Evolutionary conservation across 2,888 invertebrate species (phyloP), one percentile per base, ranked within the genome.

Genomic region (Chironomus riparius): DNA sequence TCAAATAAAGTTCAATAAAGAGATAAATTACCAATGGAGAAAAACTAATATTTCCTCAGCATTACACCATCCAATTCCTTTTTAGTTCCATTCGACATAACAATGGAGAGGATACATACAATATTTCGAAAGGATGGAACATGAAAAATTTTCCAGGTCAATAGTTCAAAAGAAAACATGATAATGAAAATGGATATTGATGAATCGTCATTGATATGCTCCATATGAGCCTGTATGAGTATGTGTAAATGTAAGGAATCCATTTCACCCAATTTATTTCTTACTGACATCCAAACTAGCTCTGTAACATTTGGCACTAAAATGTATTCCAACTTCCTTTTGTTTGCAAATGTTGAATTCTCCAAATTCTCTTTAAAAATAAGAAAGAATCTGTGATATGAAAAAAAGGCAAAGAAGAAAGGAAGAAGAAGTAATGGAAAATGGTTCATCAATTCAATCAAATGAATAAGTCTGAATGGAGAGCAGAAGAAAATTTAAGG

Each of bases 201-300:
- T 18, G 18, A 56, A 56, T 56, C 56, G 10, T n/a, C 38, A 56
- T 56, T 56, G 56, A 56, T 18, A 56, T 56, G 56, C 7, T 56
- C 10, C 56, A 56, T 56, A 38, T 38, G 38, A 38, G 38, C 2
- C 18, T 56, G 56, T 56, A 7, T 56, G 15, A 38, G n/a, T 56
- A 5, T 18, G 6, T 56, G 15, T 56, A 50, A 38, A 28, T 48
- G 6, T n/a, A n/a, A 50, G 13, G 56, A 70, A 24, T 70, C 56
- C 50, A 70, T 70, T 70, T 70, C 50, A 56, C 22, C 50, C 56
- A 70, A 70, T 70, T 70, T 70, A 70, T 70, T n/a, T 15, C n/a
- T 56, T 7, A 56, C 56, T 56, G 18, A 18, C 5, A 56, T 56
- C 38, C 4, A 56, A 56, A 56, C 56, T 56, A 56, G 10, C 38